These are phyloP conservation scores for Sebastiscus tertius DNA, from an alignment of 2,797 vertebrate species.

Conservation along the genomic window DNA sequence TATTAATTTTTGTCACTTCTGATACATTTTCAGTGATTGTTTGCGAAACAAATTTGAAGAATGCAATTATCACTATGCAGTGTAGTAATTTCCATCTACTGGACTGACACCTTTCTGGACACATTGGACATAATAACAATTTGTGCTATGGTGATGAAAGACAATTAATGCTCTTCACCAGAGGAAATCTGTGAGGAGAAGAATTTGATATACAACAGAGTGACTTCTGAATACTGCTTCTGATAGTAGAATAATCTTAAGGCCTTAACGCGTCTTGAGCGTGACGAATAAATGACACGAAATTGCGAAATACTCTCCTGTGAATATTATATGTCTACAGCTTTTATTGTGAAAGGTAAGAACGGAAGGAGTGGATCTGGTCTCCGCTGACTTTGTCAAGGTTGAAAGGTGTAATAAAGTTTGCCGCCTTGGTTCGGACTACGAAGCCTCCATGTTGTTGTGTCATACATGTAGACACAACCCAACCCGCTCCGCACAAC, in stretches of 20 bases:
- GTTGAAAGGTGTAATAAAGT: too few species aligned
- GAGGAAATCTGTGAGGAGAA: neutral
- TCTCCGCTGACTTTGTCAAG: too few species aligned
- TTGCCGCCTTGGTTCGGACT: too few species aligned
- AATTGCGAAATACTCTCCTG: too few species aligned
- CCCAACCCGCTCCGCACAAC: too few species aligned
- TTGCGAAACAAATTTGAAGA: constrained; percentile 31
- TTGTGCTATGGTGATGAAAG: neutral
- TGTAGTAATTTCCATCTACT: neutral
- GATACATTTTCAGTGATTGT: constrained; percentile 14
- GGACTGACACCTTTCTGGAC: constrained; percentile 13
- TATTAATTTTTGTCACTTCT: constrained; percentile 19
- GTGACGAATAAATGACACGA: too few species aligned
- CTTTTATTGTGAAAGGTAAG: too few species aligned
- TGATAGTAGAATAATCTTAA: neutral
- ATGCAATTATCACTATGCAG: constrained; percentile 20
- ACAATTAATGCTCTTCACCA: neutral
- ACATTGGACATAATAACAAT: neutral
- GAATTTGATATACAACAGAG: neutral
- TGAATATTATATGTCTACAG: too few species aligned
- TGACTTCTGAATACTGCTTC: neutral
- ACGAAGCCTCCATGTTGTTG: too few species aligned
- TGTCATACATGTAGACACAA: too few species aligned
- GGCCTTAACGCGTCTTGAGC: too few species aligned
- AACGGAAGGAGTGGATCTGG: too few species aligned